Base-by-base conservation (phyloP, 2,888 invertebrate species). In the Lithophane socia region DNA sequence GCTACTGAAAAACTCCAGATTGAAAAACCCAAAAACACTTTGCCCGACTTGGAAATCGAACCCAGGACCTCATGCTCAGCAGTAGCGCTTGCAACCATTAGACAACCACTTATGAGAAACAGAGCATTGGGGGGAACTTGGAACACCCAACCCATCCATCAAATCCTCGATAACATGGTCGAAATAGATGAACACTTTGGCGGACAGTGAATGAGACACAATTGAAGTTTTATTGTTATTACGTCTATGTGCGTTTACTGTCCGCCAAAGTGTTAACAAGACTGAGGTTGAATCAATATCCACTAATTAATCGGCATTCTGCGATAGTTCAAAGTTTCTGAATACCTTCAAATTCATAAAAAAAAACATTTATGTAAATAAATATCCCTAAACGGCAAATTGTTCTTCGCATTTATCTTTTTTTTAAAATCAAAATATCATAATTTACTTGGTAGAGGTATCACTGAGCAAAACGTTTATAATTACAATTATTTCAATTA, bases 401-500 rank as follows among this genome's bases (percentile, higher is more conserved):
- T 68, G 37, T 60, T 80, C 37, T 80, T 67, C 70, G 44, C 37
- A 66, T 75, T 64, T 56, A 13, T 60, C 29, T 66, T 64, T 18
- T 12, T 74, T 44, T 67, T 9, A 42, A 60, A 70, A 63, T 29
- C 16, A 70, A 73, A 84, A 66, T 71, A 68, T 71, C 16, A 54
- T 77, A 52, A 47, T 77, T 60, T 67, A 56, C 56, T 65, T 29
- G n/a, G 47, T 63, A 70, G 49, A 73, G 44, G 54, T 85, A 72
- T 64, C 61, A 83, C 84, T 88, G 86, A 88, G 79, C 77, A 84
- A 82, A 77, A 66, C 42, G 52, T 71, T 72, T 54, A 63, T 68
- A 52, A 3, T 71, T 77, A 29, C 10, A 24, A 60, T 70, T 47
- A 68, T 65, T 65, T 73, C 18, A 64, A 66, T 60, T 72, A 54